phyloP scores from a whole-genome alignment of 2,797 vertebrate species.

The Periparus ater region DNA sequence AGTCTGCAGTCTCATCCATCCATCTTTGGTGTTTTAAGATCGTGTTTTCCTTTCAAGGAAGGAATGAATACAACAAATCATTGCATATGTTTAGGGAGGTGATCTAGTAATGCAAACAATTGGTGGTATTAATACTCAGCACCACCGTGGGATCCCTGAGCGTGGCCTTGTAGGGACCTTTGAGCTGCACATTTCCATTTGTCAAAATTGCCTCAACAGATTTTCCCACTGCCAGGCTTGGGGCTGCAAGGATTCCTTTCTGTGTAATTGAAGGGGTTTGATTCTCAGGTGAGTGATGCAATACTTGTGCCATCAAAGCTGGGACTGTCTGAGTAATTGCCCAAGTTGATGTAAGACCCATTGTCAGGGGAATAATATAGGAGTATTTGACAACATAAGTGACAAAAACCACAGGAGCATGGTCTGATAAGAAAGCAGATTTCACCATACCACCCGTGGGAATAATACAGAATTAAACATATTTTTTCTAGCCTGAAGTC shows the following conservation, averaged over 20 bases:
- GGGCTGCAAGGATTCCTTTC: neutral
- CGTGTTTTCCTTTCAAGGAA: neutral
- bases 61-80: neutral
- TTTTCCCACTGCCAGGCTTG: neutral
- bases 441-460: constrained; percentile 20
- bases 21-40: neutral
- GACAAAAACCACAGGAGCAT: constrained; percentile 52
- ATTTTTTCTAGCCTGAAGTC: constrained; percentile 7
- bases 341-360: neutral
- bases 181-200: neutral
- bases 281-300: constrained; percentile 5
- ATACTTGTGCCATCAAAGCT: constrained; percentile 16
- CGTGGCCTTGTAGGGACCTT: accelerated
- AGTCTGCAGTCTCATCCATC: neutral
- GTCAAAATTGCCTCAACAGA: neutral
- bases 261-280: neutral
- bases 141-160: neutral
- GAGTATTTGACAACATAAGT: constrained; percentile 24
- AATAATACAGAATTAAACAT: constrained; percentile 40
- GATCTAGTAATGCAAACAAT: neutral
- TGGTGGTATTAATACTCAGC: neutral
- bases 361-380: constrained; percentile 9
- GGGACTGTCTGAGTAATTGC: constrained; percentile 26
- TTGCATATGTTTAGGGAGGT: neutral
- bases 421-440: constrained; percentile 44